Evolutionary conservation across 1,140 invertebrate genomes (phyloP).

Genomic region (Ips typographus): DNA sequence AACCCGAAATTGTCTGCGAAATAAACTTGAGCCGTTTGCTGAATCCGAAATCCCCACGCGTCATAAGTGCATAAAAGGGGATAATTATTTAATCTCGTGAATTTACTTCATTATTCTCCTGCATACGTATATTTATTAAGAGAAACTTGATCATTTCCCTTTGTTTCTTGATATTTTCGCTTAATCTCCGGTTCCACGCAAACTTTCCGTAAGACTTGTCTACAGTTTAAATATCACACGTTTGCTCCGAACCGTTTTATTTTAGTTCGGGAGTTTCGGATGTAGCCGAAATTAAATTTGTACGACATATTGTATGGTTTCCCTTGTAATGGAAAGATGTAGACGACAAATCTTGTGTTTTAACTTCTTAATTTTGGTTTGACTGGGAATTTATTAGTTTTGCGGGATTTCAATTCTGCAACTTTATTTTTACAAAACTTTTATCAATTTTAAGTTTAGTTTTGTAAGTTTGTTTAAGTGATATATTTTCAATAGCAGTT

Average conservation of each 20-base stretch:
- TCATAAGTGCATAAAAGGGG: slow-evolving; percentile 5
- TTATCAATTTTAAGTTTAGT: too few relatives aligned
- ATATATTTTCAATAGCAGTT: too few relatives aligned
- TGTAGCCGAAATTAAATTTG: neutral
- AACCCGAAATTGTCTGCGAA: too few relatives aligned
- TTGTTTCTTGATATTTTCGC: slow-evolving; percentile 21
- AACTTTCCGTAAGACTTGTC: slow-evolving; percentile 27
- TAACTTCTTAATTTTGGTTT: too few relatives aligned
- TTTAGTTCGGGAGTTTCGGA: neutral
- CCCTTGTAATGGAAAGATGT: too few relatives aligned
- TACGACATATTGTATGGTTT: too few relatives aligned
- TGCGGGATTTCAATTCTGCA: too few relatives aligned
- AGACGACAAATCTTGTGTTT: too few relatives aligned
- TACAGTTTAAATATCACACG: slow-evolving; percentile 32
- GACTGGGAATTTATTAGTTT: too few relatives aligned
- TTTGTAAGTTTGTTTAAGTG: too few relatives aligned
- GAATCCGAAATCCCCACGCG: neutral
- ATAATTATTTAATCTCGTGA: slow-evolving; percentile 22
- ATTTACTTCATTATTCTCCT: slow-evolving; percentile 22
- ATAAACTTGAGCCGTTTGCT: too few relatives aligned
- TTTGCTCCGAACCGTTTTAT: slow-evolving; percentile 22
- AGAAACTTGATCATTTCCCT: slow-evolving; percentile 28
- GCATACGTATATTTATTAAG: slow-evolving; percentile 32
- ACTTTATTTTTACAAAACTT: too few relatives aligned
- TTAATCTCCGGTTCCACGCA: slow-evolving; percentile 31